Conservation (phyloP, 2,797 vertebrate genomes). For the Gorsachius magnificus region DNA sequence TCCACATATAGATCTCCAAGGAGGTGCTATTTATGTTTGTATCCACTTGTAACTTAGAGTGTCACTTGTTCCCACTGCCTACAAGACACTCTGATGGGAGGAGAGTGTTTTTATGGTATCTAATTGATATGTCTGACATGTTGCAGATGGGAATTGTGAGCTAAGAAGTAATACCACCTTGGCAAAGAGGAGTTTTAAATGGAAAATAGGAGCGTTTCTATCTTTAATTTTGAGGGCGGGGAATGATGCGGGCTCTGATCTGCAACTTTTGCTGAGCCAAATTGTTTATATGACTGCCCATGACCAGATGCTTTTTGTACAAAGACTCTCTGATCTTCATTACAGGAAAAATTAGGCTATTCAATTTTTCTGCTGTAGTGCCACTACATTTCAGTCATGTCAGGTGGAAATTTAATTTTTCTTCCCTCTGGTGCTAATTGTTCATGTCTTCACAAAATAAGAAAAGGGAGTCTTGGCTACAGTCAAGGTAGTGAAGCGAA, state of each 20-base stretch:
- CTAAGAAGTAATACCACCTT: not conserved
- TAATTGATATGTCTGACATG: slow-evolving; percentile 29
- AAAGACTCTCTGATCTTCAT: not conserved
- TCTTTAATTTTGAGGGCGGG: not conserved
- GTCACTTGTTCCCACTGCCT: slow-evolving; percentile 37
- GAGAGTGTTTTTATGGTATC: not conserved
- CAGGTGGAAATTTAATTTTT: not conserved
- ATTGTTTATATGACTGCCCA: not conserved
- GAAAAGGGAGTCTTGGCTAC: not conserved
- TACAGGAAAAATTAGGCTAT: not conserved
- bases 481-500: not conserved
- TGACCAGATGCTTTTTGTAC: not conserved
- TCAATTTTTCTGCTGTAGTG: not conserved
- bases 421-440: not conserved
- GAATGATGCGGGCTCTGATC: not conserved
- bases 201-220: not conserved
- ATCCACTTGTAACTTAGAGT: slow-evolving; percentile 20
- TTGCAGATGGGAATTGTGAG: slow-evolving; percentile 19
- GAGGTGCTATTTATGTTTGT: slow-evolving; percentile 59
- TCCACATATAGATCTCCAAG: slow-evolving; percentile 37
- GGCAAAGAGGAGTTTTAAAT: not conserved
- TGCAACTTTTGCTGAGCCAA: not conserved
- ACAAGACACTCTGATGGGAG: not conserved
- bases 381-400: not conserved
- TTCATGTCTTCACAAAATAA: not conserved